These are phyloP conservation scores for Oryzias curvinotus DNA, from an alignment of 2,113 vertebrate species.

Conservation along the genomic window DNA sequence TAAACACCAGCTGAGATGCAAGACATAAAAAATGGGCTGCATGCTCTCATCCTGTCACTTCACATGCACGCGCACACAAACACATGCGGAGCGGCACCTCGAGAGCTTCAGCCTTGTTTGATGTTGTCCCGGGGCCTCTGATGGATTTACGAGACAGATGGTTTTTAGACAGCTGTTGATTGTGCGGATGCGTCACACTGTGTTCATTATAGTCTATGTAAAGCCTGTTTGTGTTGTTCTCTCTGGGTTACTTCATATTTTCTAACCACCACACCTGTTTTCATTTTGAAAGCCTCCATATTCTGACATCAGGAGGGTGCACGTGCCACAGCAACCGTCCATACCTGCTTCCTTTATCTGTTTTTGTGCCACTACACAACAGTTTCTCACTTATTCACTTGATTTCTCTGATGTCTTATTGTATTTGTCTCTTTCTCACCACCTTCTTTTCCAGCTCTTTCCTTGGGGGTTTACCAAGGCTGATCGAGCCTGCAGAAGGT, in stretches of 20 bases:
- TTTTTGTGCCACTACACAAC: constrained; percentile 5
- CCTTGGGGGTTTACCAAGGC: constrained; percentile 55
- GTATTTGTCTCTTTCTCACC: constrained; percentile 43
- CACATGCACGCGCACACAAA: constrained; percentile 1
- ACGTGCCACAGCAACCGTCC: constrained; percentile 10
- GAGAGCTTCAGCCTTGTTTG: constrained; percentile 36
- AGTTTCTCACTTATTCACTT: constrained; percentile 19
- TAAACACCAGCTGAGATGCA: constrained; percentile 44
- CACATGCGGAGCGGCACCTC: constrained; percentile 14
- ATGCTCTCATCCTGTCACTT: constrained; percentile 26
- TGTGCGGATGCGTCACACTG: constrained; percentile 12
- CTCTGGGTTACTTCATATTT: constrained; percentile 12
- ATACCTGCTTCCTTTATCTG: constrained; percentile 5
- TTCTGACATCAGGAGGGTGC: constrained; percentile 3
- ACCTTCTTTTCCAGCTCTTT: constrained; percentile 44
- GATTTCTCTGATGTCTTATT: constrained; percentile 35
- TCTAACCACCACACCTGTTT: constrained; percentile 30
- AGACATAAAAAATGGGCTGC: constrained; percentile 31
- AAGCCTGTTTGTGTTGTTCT: constrained; percentile 23
- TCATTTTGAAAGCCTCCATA: constrained; percentile 1
- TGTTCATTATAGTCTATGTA: constrained; percentile 4
- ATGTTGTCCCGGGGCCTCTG: constrained; percentile 51
- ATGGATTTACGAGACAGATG: constrained; percentile 54
- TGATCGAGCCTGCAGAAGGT: constrained; percentile 52
- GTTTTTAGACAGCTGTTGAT: constrained; percentile 38